phyloP scores from a whole-genome alignment of 2,797 vertebrate species.

The Coilia nasus region DNA sequence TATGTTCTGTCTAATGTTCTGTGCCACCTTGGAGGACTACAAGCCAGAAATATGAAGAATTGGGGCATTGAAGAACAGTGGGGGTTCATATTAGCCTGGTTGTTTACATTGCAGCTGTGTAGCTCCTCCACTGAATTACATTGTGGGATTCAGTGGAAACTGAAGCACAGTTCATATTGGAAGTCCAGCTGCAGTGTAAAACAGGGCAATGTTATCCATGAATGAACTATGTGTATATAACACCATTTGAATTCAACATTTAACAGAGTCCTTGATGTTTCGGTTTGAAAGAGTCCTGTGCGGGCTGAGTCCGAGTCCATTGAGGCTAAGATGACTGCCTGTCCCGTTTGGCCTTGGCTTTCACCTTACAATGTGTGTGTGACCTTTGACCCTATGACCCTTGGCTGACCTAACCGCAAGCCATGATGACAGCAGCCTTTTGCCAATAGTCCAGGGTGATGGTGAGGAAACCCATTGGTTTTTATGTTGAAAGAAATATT shows the following conservation, averaged over 20 bases:
- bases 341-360: conserved; percentile 99
- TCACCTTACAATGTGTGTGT: conserved; percentile 99
- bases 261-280: conserved; percentile 99
- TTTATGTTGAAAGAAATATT: conserved; percentile 78
- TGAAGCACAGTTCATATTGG: conserved; percentile 23
- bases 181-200: conserved; percentile 61
- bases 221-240: conserved; percentile 54
- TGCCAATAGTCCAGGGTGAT: conserved; percentile 99
- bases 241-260: conserved; percentile 91
- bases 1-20: not conserved
- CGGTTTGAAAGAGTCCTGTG: conserved; percentile 99
- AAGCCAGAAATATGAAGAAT: not conserved
- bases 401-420: conserved; percentile 99
- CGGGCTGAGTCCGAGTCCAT: conserved; percentile 99
- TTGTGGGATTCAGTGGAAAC: not conserved
- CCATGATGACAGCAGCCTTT: conserved; percentile 99
- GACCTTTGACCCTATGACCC: conserved; percentile 99
- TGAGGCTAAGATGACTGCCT: conserved; percentile 99
- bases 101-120: conserved; percentile 47
- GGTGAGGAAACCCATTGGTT: conserved; percentile 99
- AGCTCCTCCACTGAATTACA: conserved; percentile 21
- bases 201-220: conserved; percentile 61
- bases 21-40: not conserved
- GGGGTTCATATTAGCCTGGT: not conserved
- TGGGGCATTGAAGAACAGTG: not conserved